A percentile compares a stretch with the other conserved stretches of the same genome.
Evolutionary conservation across 2,888 invertebrate species (phyloP).

Genomic region (Caenorhabditis panamensis): DNA sequence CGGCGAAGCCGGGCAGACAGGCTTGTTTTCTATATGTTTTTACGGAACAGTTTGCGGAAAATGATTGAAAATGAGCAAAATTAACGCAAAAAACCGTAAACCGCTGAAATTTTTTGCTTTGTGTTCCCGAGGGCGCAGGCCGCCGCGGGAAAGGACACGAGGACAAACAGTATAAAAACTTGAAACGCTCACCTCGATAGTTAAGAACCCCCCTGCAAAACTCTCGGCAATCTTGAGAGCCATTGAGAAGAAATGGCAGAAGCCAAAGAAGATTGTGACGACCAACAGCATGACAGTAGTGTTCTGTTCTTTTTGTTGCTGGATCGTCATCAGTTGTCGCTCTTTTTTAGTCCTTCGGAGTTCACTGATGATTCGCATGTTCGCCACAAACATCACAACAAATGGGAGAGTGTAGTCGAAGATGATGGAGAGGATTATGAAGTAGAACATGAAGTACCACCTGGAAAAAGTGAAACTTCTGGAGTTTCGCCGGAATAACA

Average conservation of each 20-base stretch:
- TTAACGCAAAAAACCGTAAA: too few relatives aligned
- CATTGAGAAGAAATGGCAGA: conserved; percentile 64
- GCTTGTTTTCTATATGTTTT: too few relatives aligned
- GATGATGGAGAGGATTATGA: conserved; percentile 52
- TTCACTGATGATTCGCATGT: conserved; percentile 52
- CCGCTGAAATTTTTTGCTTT: too few relatives aligned
- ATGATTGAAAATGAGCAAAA: too few relatives aligned
- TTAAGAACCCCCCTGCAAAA: conserved; percentile 54
- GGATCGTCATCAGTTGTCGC: conserved; percentile 58
- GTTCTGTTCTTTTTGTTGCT: conserved; percentile 64
- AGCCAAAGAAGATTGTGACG: conserved; percentile 59
- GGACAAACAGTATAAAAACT: too few relatives aligned
- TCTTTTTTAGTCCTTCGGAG: conserved; percentile 53
- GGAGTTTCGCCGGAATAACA: too few relatives aligned
- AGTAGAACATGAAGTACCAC: conserved; percentile 63
- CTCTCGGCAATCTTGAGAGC: conserved; percentile 57
- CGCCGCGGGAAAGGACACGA: too few relatives aligned
- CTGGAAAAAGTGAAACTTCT: conserved; percentile 2
- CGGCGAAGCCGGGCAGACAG: too few relatives aligned
- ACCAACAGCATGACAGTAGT: conserved; percentile 61
- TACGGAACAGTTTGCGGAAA: too few relatives aligned
- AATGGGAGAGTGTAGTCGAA: conserved; percentile 61
- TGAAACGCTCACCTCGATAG: conserved; percentile 42
- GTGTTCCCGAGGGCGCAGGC: too few relatives aligned
- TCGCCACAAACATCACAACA: conserved; percentile 55